These are phyloP conservation scores for Maccullochella peelii DNA, from an alignment of 2,113 vertebrate genomes.

Conservation along the genomic window DNA sequence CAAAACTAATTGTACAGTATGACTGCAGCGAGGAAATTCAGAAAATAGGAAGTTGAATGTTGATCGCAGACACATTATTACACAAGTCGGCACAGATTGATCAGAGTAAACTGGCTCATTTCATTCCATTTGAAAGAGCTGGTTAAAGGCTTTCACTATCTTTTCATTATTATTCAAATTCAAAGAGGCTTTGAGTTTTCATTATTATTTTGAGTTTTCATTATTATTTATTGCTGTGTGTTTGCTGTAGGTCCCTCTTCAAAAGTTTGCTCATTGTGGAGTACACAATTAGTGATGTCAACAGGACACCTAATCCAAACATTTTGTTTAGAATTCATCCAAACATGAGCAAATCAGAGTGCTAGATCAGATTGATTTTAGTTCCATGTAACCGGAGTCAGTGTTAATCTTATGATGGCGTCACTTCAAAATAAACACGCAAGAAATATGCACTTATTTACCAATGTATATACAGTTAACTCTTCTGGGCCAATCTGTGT, in stretches of 20 bases:
- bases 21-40: background rate
- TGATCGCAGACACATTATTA: background rate
- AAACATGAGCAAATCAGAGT: too few species aligned
- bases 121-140: background rate
- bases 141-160: background rate
- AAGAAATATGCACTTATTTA: too few species aligned
- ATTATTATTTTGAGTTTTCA: too few species aligned
- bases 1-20: background rate
- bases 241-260: background rate
- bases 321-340: background rate
- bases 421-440: background rate
- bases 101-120: background rate
- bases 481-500: background rate
- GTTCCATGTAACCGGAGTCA: background rate
- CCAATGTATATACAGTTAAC: background rate
- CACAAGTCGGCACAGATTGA: background rate
- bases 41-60: background rate
- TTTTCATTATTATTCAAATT: background rate
- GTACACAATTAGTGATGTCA: background rate
- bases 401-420: background rate
- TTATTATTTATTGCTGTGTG: background rate
- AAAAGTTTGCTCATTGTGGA: background rate
- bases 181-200: too few species aligned
- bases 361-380: too few species aligned
- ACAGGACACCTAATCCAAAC: background rate